A percentile compares a stretch with the other conserved stretches of the same genome.
Conservation (phyloP, 2,797 vertebrate genomes). For the Cetoscarus ocellatus region DNA sequence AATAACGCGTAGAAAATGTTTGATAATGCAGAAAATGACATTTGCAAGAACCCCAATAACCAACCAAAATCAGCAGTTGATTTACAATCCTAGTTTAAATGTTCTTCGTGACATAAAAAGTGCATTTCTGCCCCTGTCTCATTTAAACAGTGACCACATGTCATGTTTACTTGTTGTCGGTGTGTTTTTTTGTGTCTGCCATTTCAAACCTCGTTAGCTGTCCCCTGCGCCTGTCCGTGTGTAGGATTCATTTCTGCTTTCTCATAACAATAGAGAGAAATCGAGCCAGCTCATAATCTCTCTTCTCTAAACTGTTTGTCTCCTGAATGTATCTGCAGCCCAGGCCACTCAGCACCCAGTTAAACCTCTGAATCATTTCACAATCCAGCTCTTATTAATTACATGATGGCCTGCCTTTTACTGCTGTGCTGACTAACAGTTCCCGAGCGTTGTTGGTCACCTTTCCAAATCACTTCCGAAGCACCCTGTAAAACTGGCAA, state of each 20-base stretch:
- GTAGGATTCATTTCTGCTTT: background rate
- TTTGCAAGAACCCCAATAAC: too few relatives aligned
- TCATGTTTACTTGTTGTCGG: background rate
- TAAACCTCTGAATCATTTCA: constrained; percentile 8
- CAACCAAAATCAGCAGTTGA: too few relatives aligned
- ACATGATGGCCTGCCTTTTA: constrained; percentile 17
- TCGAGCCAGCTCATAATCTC: background rate
- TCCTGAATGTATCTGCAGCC: background rate
- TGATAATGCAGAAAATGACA: too few relatives aligned
- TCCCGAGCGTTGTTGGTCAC: constrained; percentile 17
- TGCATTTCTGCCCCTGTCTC: background rate
- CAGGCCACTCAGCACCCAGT: background rate
- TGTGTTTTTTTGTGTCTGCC: background rate
- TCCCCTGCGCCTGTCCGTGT: background rate
- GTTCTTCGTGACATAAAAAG: background rate
- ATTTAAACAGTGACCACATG: background rate
- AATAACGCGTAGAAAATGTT: too few relatives aligned
- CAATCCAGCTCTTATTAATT: constrained; percentile 28
- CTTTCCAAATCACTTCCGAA: constrained; percentile 32
- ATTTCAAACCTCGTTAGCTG: background rate
- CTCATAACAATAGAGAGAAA: background rate
- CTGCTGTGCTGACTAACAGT: constrained; percentile 22
- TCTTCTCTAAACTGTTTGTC: background rate
- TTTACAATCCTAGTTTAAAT: background rate
- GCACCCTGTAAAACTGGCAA: constrained; percentile 21